Percentiles rank a stretch among this genome's conserved stretches.
phyloP scores from a whole-genome alignment of 1,140 invertebrate species.

The Eulimnadia texana region DNA sequence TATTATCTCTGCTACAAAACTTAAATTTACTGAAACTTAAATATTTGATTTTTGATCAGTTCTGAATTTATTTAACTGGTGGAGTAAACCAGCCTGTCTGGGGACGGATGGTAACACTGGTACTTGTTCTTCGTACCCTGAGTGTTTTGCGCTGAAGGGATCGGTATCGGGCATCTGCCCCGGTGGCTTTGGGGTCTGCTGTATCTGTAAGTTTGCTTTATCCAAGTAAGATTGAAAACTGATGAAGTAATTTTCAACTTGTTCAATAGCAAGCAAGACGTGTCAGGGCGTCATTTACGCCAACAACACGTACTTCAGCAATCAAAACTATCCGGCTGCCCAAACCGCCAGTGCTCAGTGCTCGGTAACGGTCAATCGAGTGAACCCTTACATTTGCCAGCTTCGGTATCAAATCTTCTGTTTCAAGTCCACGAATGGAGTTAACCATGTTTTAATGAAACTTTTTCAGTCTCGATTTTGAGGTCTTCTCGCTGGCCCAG shows the following conservation, averaged over 20 bases:
- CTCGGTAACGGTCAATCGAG: conserved; percentile 60
- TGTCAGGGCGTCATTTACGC: conserved; percentile 57
- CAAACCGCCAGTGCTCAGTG: conserved; percentile 64
- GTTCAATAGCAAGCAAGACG: conserved; percentile 46
- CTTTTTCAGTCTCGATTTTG: conserved; percentile 22
- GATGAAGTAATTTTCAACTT: neutral
- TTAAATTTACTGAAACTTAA: no score
- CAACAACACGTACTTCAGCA: conserved; percentile 73
- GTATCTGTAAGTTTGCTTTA: conserved; percentile 42
- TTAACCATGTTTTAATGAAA: neutral
- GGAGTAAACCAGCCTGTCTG: conserved; percentile 45
- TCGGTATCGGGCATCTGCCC: conserved; percentile 55
- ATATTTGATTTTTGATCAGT: no score
- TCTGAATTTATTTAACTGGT: conserved; percentile 35
- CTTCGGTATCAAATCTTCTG: conserved; percentile 45
- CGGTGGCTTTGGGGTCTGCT: conserved; percentile 56
- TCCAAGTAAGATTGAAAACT: no score
- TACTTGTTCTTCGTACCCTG: conserved; percentile 47
- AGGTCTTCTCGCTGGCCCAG: conserved; percentile 22
- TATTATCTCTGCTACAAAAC: neutral
- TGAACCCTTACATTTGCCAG: conserved; percentile 60
- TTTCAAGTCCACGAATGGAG: neutral
- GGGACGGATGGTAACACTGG: conserved; percentile 56
- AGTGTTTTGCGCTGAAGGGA: conserved; percentile 50
- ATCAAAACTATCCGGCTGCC: conserved; percentile 53